Evolutionary conservation across 2,888 invertebrate genomes (phyloP), one percentile per base, ranked within the genome.

Genomic region (Cylloceria caligata): DNA sequence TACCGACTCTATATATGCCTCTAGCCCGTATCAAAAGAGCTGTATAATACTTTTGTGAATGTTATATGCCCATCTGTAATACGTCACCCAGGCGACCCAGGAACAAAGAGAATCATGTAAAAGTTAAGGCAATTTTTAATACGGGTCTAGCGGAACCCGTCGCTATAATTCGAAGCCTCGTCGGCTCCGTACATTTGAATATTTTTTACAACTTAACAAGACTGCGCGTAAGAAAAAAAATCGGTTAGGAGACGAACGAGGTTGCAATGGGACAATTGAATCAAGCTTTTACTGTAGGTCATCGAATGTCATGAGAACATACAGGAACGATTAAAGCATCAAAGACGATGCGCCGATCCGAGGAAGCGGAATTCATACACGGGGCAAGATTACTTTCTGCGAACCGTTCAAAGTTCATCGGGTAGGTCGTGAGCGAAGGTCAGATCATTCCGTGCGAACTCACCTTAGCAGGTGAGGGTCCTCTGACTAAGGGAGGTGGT

Each of bases 401-500:
- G 24, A 71, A 71, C 75, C 77, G 72, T 77, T 80, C 57, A 80
- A 75, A 80, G 80, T 68, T 80, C 80, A 74, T 62, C 74, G 55
- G 60, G 49, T 68, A 67, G 81, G 72, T 72, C 76, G 42, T 27
- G 72, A 49, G 64, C 55, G 39, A 47, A 74, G 77, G 73, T 77
- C 69, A 69, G 60, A 27, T 52, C 16, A 27, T 9, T 39, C 27
- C 77, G 64, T 73, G 69, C 65, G 75, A 65, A 85, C 86, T 87
- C 81, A 91, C 92, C 90, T 92, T 92, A 68, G 91, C 91, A 69
- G 92, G 92, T 80, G 92, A 92, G 71, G 91, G 90, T 80, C 91
- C 92, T 86, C 92, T 87, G 36, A 92, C 91, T 80, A 92, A 88
- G 89, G 94, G 94, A 93, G 94, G 92, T 85, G 91, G 94, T 93